Base-by-base conservation (phyloP, 2,113 vertebrate genomes). In the Antigone vipio region DNA sequence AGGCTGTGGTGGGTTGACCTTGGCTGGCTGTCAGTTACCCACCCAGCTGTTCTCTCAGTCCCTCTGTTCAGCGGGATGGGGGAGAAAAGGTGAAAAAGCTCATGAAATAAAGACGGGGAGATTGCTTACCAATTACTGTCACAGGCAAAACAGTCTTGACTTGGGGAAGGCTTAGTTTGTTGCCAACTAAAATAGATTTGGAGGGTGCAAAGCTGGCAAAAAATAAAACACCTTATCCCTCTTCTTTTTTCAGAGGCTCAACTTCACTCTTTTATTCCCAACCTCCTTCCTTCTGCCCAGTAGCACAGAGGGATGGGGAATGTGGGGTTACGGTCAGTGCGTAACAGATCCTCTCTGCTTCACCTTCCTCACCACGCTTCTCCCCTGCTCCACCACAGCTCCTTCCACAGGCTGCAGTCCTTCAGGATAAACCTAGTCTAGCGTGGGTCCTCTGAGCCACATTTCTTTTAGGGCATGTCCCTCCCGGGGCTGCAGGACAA, bases 361-460 rank as follows among this genome's bases (percentile, higher is more conserved):
- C 23, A 22, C 15, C 45, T 86, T 75, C 27, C 5, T 47, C 6
- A 47, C 79, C 18, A 4, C 4, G 0, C 1, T 0, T 66, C 60
- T 79, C 2, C 34, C 5, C 13, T 72, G 10, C n/a, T 86, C 38
- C 34, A 42, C 29, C 8, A 0, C 21, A 26, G 66, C 8, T 85
- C 14, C 12, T 76, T 59, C 49, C 16, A 47, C 26, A 24, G 40
- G 30, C 60, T 85, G 40, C 56, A 60, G 26, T 60, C 60, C 32
- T 69, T 52, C 66, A 44, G 45, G 30, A 22, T 82, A 74, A 64
- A n/a, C 29, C 5, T 34, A 29, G 15, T 35, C 59, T 69, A 24
- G 50, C 16, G 12, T 10, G 34, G 56, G 7, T 71, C 23, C 6
- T 64, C 27, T 59, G n/a, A 15, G 15, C 55, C 56, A 12, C 1